These are phyloP conservation scores for Okamejei kenojei DNA, from an alignment of 2,797 vertebrate species.

Conservation along the genomic window DNA sequence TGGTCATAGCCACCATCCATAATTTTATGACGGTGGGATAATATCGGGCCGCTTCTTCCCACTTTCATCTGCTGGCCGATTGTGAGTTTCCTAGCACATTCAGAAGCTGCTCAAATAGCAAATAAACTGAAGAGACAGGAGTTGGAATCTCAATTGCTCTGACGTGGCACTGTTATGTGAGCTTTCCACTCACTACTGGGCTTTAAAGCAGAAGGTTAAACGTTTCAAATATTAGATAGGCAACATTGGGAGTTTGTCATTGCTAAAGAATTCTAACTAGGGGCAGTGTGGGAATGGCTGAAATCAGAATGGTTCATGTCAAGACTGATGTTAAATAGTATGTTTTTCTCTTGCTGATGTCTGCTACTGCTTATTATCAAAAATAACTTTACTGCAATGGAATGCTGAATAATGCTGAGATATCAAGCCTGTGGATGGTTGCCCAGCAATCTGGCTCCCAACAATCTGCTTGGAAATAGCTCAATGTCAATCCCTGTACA, in stretches of 20 bases:
- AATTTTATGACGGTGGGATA: neutral
- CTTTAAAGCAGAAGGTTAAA: no score
- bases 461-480: constrained; percentile 1
- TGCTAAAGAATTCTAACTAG: neutral
- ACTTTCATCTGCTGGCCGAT: no score
- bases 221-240: neutral
- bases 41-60: no score
- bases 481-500: neutral
- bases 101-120: no score
- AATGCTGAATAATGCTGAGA: neutral
- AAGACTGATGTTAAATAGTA: neutral
- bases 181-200: no score
- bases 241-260: no score
- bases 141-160: no score
- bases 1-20: neutral
- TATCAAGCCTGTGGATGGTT: neutral
- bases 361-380: constrained; percentile 25
- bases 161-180: no score
- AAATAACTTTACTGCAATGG: neutral
- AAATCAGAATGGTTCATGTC: neutral
- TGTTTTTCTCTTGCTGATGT: constrained; percentile 27
- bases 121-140: no score
- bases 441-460: neutral
- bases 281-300: neutral
- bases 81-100: no score